Base-by-base conservation (phyloP, 2,888 invertebrate genomes). In the Laothoe populi region DNA sequence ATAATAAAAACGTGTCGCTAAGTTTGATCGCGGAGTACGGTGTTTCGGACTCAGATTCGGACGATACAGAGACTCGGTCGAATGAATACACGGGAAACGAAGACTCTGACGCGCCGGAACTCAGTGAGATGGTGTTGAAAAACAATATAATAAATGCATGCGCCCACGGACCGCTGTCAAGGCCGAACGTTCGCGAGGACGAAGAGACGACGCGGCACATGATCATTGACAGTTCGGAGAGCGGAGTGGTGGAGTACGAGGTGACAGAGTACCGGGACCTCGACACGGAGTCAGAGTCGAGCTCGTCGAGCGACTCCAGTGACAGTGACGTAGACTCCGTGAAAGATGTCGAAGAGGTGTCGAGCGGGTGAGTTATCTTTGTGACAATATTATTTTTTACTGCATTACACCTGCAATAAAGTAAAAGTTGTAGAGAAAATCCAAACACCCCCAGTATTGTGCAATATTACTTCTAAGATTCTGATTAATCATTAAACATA, bases 141-240 rank as follows among this genome's bases (percentile, higher is more conserved):
- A 92, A 93, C 79, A 93, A 92, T 67, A 90, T 92, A 60, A 92
- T 93, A 69, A 93, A 93, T 68, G 92, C 93, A 42, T 92, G 92
- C 70, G 90, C 91, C 66, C 93, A 93, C 72, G 92, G 92, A 4
- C 92, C 93, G 4, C 66, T 90, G 70, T 82, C 86, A 61, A 74
- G 83, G 62, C 72, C 82, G 58, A 77, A 70, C 53, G 74, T 64
- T 31, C 70, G 74, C 57, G 84, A 84, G 66, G 88, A 86, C 60
- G 83, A 79, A 48, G 87, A 86, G 66, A 79, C 82, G 19, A 83
- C 82, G 4, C 82, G 88, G 66, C 90, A 90, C 64, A 92, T 92
- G 91, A 91, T 92, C 60, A 92, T 92, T 72, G 91, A 92, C 74
- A 85, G 81, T 70, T 79, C 79, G 23, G 90, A 90, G 62, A 88